Conservation (phyloP, 2,888 invertebrate genomes). For the Drosophila barbarae region DNA sequence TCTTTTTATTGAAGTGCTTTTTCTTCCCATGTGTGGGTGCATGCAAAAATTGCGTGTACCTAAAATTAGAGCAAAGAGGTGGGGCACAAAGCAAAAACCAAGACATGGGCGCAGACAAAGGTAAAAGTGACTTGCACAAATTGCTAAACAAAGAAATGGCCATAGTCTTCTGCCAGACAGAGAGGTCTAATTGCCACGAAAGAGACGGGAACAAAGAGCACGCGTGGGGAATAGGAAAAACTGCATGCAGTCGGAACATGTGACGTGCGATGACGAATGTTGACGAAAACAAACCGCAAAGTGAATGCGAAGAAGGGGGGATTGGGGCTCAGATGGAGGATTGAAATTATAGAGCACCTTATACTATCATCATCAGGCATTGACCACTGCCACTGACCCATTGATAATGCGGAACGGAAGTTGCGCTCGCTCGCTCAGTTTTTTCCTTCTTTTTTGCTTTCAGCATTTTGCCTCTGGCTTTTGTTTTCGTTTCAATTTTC, state of each 20-base stretch:
- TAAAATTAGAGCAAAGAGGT: constrained; percentile 54
- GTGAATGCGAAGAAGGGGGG: background rate
- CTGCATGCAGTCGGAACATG: constrained; percentile 59
- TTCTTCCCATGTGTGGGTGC: constrained; percentile 11
- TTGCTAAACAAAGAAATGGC: constrained; percentile 60
- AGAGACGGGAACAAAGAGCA: background rate
- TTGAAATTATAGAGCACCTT: constrained; percentile 21
- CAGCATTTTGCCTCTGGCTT: constrained; percentile 9
- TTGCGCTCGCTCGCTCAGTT: constrained; percentile 6
- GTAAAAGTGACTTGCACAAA: constrained; percentile 68
- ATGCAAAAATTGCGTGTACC: constrained; percentile 48
- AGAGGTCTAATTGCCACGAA: constrained; percentile 1
- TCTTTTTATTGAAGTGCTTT: background rate
- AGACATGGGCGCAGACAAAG: constrained; percentile 38
- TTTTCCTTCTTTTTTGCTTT: constrained; percentile 9
- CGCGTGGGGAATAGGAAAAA: constrained; percentile 19
- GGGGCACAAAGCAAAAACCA: constrained; percentile 39
- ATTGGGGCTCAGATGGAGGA: background rate
- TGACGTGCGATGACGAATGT: constrained; percentile 58
- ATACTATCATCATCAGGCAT: constrained; percentile 21
- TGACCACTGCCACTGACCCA: constrained; percentile 61
- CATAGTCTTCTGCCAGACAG: constrained; percentile 16
- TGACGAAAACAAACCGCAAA: constrained; percentile 29
- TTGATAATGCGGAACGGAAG: constrained; percentile 66
- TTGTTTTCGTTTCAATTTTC: constrained; percentile 20